Base-by-base conservation (phyloP, 1,140 invertebrate species). In the Musca domestica region DNA sequence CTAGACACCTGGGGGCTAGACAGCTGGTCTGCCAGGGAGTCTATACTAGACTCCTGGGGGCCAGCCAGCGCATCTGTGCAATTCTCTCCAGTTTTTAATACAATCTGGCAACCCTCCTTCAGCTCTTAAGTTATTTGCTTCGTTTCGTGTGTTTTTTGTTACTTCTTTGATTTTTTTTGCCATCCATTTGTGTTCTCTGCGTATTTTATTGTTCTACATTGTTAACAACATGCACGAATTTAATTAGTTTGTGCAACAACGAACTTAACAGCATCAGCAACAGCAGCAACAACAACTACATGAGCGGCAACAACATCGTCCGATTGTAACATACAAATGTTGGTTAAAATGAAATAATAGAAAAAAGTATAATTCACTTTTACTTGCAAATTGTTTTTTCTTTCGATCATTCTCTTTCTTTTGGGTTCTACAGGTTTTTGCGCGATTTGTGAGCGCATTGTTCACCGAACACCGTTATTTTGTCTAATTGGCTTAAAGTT, bases 401-500 rank as follows among this genome's bases (percentile, higher is more conserved):
- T 7, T 12, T 41, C 34, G 4, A 2, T 41, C 34, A 41, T 56
- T 15, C 12, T 56, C 19, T 56, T 22, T 56, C 22, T 56, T 56
- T 25, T 56, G 25, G 10, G 22, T 10, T 25, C 25, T 51, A 47
- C 2, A 10, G 6, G 19, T 20, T 56, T 22, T 56, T 56, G 15
- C 27, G 52, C 14, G 20, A 9, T 52, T 19, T 3, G 19, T 20
- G 12, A 52, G 19, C 27, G 27, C 27, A 30, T 30, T 30, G 27
- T 30, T 4, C 27, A 30, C 9, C 3, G 27, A 30, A 30, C 27
- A 48, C 47, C 47, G 14, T 52, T 52, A 52, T 52, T 52, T 52
- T n/a, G 51, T 52, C 51, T 52, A 52, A 52, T 23, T 52, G 51
- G 51, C 51, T 52, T 52, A 52, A 52, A 52, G 51, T 52, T 52